Evolutionary conservation across 2,113 vertebrate species (phyloP).

Genomic region (Macrotis lagotis): DNA sequence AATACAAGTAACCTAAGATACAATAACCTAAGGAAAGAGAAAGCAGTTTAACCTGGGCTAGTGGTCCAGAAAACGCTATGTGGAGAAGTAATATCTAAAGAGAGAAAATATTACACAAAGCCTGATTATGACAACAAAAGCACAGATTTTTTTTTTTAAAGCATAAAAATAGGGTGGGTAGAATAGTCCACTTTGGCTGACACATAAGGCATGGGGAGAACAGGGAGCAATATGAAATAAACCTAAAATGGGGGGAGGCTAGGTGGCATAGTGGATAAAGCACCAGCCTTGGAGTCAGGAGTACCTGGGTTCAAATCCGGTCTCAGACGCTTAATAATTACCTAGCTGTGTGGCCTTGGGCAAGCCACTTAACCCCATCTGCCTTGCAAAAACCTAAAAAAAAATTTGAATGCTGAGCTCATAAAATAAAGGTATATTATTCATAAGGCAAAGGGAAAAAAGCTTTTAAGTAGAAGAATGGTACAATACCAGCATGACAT

Average conservation of each 20-base stretch:
- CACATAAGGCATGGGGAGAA: neutral
- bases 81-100: neutral
- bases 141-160: neutral
- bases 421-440: neutral
- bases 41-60: neutral
- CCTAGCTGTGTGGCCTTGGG: no score
- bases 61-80: neutral
- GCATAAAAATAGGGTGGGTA: neutral
- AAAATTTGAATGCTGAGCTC: neutral
- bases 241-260: no score
- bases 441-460: neutral
- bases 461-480: neutral
- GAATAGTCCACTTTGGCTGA: neutral
- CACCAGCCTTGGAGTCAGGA: no score
- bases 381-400: no score
- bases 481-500: neutral
- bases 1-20: neutral
- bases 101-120: neutral
- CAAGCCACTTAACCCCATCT: no score
- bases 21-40: neutral
- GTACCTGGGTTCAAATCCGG: no score
- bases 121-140: neutral
- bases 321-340: no score
- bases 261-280: no score
- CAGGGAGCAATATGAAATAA: neutral